A percentile compares a stretch with the other conserved stretches of the same genome.
Evolutionary conservation across 2,113 vertebrate genomes (phyloP).

Genomic region (Hylia prasina): DNA sequence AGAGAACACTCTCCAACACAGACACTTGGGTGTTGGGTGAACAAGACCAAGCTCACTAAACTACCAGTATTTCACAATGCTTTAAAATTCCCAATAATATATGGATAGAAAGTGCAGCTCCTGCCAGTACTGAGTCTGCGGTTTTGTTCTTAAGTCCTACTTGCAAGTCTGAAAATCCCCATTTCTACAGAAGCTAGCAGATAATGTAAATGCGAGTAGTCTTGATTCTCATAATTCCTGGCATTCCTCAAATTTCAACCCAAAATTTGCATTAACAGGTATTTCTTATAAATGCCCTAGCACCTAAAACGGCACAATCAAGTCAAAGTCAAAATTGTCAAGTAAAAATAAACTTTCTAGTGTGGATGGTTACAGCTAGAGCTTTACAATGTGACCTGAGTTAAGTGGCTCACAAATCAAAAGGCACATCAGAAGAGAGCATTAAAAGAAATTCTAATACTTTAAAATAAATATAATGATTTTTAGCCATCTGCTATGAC

Average conservation of each 20-base stretch:
- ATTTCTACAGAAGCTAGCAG: neutral
- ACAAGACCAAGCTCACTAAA: neutral
- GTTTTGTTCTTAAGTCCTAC: neutral
- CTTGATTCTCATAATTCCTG: neutral
- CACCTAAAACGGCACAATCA: neutral
- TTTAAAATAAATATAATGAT: conserved; percentile 12
- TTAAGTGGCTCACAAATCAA: neutral
- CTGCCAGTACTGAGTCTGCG: neutral
- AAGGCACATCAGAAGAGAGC: neutral
- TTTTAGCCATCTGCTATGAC: conserved; percentile 9
- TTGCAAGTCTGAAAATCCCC: neutral
- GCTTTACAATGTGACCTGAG: neutral
- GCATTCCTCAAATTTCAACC: neutral
- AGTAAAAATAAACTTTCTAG: neutral
- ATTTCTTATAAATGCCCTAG: neutral
- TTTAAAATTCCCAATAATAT: neutral
- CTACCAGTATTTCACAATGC: neutral
- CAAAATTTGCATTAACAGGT: neutral
- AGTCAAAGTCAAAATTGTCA: neutral
- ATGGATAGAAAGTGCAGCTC: neutral
- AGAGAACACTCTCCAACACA: neutral
- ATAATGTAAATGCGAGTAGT: neutral
- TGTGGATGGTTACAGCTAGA: neutral
- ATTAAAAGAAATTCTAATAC: neutral
- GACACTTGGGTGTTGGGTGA: neutral